Evolutionary conservation across 92 coral and sea anemone species (phyloP).

Genomic region (Galaxea fascicularis): DNA sequence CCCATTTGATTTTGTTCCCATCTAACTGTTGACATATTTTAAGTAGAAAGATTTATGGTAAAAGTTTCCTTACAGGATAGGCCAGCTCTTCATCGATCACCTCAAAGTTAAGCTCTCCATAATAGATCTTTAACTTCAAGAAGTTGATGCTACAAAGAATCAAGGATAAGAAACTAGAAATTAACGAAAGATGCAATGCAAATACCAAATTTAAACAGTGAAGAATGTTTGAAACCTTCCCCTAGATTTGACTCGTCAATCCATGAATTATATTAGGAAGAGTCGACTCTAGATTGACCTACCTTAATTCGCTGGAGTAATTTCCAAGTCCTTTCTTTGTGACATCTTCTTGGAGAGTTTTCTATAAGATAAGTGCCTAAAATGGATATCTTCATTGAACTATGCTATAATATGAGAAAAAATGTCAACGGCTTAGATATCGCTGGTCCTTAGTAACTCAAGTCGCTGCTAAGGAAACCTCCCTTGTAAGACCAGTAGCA

Average conservation of each 20-base stretch:
- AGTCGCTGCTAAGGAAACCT: too few species aligned
- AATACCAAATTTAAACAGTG: neutral
- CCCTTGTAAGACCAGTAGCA: too few species aligned
- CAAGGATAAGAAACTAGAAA: neutral
- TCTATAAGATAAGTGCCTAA: neutral
- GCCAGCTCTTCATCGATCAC: slow-evolving; percentile 57
- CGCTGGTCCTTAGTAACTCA: too few species aligned
- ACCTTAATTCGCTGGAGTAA: slow-evolving; percentile 14
- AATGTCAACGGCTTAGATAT: too few species aligned
- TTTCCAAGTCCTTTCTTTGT: slow-evolving; percentile 9
- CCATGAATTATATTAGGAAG: too few species aligned
- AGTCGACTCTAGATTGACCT: neutral
- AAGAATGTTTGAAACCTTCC: too few species aligned
- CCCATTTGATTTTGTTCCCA: too few species aligned
- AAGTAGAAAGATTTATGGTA: neutral
- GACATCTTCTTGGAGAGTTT: neutral
- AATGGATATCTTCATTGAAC: neutral
- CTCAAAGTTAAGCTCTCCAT: slow-evolving; percentile 67
- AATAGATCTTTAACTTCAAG: slow-evolving; percentile 62
- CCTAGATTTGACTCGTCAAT: too few species aligned
- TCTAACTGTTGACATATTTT: neutral
- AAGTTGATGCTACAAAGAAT: slow-evolving; percentile 48
- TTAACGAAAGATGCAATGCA: too few species aligned
- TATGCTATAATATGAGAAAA: neutral
- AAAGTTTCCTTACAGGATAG: slow-evolving; percentile 47